Base-by-base conservation (phyloP, 2,888 invertebrate genomes). In the Stenodema calcarata region DNA sequence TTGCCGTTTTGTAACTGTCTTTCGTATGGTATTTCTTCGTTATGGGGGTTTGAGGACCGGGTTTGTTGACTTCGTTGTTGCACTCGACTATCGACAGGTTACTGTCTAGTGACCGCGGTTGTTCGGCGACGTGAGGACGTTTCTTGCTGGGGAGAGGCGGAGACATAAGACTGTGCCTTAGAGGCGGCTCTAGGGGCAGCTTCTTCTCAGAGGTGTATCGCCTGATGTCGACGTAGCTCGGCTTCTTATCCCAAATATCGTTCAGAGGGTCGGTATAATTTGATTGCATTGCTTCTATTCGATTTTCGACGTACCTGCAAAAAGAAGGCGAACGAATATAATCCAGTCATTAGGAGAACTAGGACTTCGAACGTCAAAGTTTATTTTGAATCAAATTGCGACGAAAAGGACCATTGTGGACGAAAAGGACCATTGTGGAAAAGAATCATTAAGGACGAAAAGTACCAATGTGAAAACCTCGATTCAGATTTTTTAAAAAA, bases 11-110 rank as follows among this genome's bases (percentile, higher is more conserved):
- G 44, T 88, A 88, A 28, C 70, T 84, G 14, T 23, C 28, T 42
- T 86, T 50, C 23, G 12, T n/a, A n/a, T 44, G 42, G 86, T 85
- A 86, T 44, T 88, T 88, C 73, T 86, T 88, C n/a, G 87, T 87
- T 3, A 87, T 87, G 62, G 89, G 89, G 0, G 89, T 89, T 81
- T 89, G 89, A 28, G 89, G 89, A 30, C 89, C 89, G 41, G 89
- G 89, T 80, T 88, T 88, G 69, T 89, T 89, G 16, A 88, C 86
- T 70, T 88, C 87, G 83, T 88, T 87, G 79, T 86, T 82, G 47
- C 88, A 62, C 86, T 89, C 89, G 42, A 88, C 81, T 12, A 88
- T 84, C 54, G 88, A 88, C 35, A 89, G 75, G 76, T 88, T 89
- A 79, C 89, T 88, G 62, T 89, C 89, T 54, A 89, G 85, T 12